phyloP scores from a whole-genome alignment of 2,797 vertebrate species.

The Alcedo quadribrachys region DNA sequence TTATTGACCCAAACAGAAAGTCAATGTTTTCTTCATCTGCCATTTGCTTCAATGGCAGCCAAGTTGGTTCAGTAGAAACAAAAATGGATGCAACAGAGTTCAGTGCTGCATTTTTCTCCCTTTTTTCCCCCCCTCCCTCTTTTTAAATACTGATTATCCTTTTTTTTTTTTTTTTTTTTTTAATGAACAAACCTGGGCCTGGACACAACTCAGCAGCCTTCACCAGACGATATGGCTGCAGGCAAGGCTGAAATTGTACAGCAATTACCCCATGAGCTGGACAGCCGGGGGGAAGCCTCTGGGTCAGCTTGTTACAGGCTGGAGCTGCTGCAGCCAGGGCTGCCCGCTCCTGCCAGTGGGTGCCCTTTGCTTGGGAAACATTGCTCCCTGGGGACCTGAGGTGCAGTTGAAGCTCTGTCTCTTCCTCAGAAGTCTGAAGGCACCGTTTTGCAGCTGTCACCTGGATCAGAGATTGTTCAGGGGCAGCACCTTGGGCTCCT shows the following conservation, averaged over 20 bases:
- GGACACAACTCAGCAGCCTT: neutral
- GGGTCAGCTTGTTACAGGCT: constrained; percentile 27
- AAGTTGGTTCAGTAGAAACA: constrained; percentile 25
- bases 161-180: neutral
- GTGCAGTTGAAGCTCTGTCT: neutral
- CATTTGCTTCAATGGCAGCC: constrained; percentile 54
- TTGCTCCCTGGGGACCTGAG: neutral
- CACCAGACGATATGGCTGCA: neutral
- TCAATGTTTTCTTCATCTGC: constrained; percentile 76
- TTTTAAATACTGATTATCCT: neutral
- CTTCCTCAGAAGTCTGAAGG: neutral
- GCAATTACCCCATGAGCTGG: neutral
- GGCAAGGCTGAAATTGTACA: constrained; percentile 51
- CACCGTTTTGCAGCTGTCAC: neutral
- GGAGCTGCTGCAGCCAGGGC: neutral
- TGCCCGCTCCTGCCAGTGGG: fast-evolving
- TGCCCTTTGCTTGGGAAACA: neutral
- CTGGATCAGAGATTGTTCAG: neutral
- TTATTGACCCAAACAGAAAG: constrained; percentile 77
- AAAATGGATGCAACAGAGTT: neutral
- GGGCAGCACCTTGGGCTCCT: fast-evolving
- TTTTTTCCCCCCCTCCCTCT: neutral
- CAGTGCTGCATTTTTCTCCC: neutral
- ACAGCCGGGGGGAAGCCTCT: neutral
- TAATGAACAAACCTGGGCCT: neutral